Evolutionary conservation across 2,113 vertebrate genomes (phyloP), one percentile per base, ranked within the genome.

Genomic region (Colossoma macropomum): DNA sequence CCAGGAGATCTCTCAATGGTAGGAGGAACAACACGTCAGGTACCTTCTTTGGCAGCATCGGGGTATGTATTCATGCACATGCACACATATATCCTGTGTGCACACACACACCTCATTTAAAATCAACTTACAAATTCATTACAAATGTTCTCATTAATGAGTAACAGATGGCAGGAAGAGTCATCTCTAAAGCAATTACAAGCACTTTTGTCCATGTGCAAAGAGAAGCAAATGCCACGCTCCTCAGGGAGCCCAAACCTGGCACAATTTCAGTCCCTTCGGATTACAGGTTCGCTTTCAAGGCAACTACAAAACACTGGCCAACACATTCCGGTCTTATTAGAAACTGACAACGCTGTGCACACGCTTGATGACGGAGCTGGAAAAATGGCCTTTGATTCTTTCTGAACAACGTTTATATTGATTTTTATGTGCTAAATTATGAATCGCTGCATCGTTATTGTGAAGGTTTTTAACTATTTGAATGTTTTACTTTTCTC

Each of bases 131-230:
- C 41, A 50, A 15, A 73, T 75, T 74, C 71, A 82, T 81, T 66
- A 74, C 73, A 82, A 75, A 66, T 56, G 80, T 16, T 75, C 62
- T 68, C 62, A 75, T 75, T 75, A 82, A 82, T 75, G 45, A 82
- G 60, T 30, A 82, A 75, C 80, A 82, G 80, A 82, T 82, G 80
- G 80, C 27, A 56, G 80, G 60, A 56, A 75, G 65, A 82, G 72
- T 82, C 72, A 54, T 62, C 80, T 75, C 48, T 27, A 75, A 82
- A 82, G 80, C 71, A 82, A 75, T 75, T 82, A 54, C 23, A 74
- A 41, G 28, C 80, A 54, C 80, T 81, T 75, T 68, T 75, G 74
- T 82, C 80, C 63, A 38, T 68, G 65, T 68, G 65, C 80, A 68
- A 75, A 68, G 80, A 16, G 74, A 68, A 66, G 72, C 48, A 82